Base-by-base conservation (phyloP, 1,140 invertebrate genomes). In the Neoseiulus cucumeris region DNA sequence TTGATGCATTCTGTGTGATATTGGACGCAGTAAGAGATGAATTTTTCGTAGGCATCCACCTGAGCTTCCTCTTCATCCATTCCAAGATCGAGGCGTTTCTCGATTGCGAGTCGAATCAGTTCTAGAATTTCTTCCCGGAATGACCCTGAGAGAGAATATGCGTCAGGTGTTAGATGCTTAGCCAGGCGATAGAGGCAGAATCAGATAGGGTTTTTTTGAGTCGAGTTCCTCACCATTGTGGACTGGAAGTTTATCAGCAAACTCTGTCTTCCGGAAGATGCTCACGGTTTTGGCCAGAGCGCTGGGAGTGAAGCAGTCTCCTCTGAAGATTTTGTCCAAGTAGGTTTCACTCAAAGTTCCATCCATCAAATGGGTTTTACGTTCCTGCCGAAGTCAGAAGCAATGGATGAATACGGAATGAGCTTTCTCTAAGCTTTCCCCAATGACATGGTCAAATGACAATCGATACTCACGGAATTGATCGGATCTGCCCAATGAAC, bases 401-500 rank as follows among this genome's bases (percentile, higher is more conserved):
- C 18, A 7, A 47, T 20, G 18, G 45, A 7, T 6, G 17, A 20
- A 4, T 28, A 4, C 45, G 45, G 28, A 47, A 4, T 4, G 14
- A 47, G 7, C n/a, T n/a, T n/a, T 6, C 25, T 47, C 18, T 4
- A 47, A 47, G 28, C 25, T 6, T 22, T 14, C 12, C 12, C n/a
- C 25, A 47, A 14, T 17, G 45, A 22, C 4, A 28, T 47, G 28
- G 14, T 4, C 25, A 17, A 47, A 47, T 4, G 28, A 22, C 18
- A 17, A 17, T 22, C 5, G 7, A 6, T 59, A 59, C 51, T 59
- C 51, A 59, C 51, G 14, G 25, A 25, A 25, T 59, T 59, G 17
- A 59, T 33, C 2, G 51, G 51, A 59, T 59, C 51, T 20, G 51
- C 51, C 51, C 51, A 59, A 33, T 59, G 51, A n/a, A 59, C 51